Percentiles rank a stretch among this genome's conserved stretches.
Conservation (phyloP, 2,797 vertebrate species). For the Micrastur ruficollis region DNA sequence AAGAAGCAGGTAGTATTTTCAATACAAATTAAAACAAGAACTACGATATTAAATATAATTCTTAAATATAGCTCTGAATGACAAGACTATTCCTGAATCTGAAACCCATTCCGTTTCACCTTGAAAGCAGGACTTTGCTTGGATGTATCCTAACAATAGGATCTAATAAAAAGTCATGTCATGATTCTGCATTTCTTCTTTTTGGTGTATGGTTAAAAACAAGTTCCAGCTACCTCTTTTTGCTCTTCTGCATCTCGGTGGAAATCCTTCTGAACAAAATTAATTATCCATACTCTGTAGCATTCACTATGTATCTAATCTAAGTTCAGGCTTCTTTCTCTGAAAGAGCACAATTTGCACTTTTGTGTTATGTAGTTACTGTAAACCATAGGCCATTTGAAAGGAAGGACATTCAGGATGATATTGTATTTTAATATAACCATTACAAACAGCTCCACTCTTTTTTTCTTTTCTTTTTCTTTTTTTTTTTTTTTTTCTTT, state of each 20-base stretch:
- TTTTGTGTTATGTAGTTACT: background rate
- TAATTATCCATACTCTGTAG: background rate
- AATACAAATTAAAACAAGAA: background rate
- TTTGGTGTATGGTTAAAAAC: background rate
- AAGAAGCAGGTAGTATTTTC: background rate
- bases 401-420: background rate
- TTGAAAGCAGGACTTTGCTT: background rate
- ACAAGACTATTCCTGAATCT: background rate
- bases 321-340: background rate
- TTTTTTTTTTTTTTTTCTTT: background rate
- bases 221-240: background rate
- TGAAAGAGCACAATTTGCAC: background rate
- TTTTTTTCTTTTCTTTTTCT: background rate
- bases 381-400: background rate
- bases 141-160: background rate
- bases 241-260: background rate
- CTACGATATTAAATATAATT: background rate
- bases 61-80: background rate
- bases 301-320: background rate
- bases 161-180: background rate
- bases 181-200: background rate
- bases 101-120: background rate
- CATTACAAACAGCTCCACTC: background rate
- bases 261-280: background rate
- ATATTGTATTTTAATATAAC: conserved; percentile 13